Base-by-base conservation (phyloP, 2,113 vertebrate species). In the Phalacrocorax aristotelis region DNA sequence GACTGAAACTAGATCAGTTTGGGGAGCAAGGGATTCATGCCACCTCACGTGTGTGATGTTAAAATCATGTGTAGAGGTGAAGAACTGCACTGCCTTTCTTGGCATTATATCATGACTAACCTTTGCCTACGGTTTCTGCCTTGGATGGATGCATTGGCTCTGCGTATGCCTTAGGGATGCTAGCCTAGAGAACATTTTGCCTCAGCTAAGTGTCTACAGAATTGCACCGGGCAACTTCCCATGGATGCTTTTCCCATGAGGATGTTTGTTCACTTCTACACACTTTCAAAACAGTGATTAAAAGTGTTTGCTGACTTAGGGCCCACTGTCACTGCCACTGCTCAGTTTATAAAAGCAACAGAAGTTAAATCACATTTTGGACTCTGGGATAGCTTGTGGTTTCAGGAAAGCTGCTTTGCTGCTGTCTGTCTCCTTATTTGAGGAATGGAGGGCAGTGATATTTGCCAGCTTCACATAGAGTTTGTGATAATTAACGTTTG, bases 391-490 rank as follows among this genome's bases (percentile, higher is more conserved):
- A 21, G 16, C 64, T 96, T 40, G 26, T 17, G 15, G 49, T 76
- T 95, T 90, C 46, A 69, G 58, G 38, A 93, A 93, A 92, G 54
- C 72, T 54, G 36, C 79, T 96, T 79, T 95, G 85, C 87, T 83
- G 29, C 66, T 26, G 13, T 29, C 61, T 90, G 32, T 49, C 70
- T 86, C 54, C 40, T 74, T 72, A 40, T 42, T 61, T 90, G 83
- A 93, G 86, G 65, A 92, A 92, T 44, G 44, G 25, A 90, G 29
- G n/a, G 42, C 48, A 87, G 32, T 51, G 82, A 68, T 87, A 52
- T 80, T 93, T 71, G 52, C 85, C 89, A 90, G 66, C 40, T 88
- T 94, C 54, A 65, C 36, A 82, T 5, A 80, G 70, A 75, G 36
- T 69, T 88, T 69, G 44, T 92, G 58, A 69, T 92, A 93, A 95